Percentiles rank a stretch among this genome's conserved stretches.
Conservation (phyloP, 2,888 invertebrate species). For the Chouioia cunea region DNA sequence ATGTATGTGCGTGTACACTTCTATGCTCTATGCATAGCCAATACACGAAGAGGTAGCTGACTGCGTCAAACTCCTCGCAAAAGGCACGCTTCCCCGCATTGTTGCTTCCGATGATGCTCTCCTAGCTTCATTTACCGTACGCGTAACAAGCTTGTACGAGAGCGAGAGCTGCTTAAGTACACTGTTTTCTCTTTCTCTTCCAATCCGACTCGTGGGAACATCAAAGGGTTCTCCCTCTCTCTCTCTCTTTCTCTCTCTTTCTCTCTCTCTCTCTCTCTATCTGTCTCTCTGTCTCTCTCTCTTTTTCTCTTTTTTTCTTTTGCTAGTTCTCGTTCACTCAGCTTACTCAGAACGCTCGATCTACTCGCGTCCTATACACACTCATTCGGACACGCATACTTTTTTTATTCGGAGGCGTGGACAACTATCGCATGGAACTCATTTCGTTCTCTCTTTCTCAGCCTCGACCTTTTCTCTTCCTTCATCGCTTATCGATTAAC, state of each 20-base stretch:
- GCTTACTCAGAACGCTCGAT: background rate
- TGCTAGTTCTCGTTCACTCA: constrained; percentile 2
- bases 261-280: too few species aligned
- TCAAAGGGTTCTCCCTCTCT: constrained; percentile 48
- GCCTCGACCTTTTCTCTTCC: background rate
- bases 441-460: constrained; percentile 1
- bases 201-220: constrained; percentile 41
- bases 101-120: background rate
- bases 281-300: constrained; percentile 25
- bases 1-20: constrained; percentile 4
- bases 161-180: constrained; percentile 14
- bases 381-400: background rate
- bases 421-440: constrained; percentile 20
- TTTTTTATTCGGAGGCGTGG: constrained; percentile 26
- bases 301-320: constrained; percentile 27
- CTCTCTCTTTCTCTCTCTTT: constrained; percentile 33
- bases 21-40: background rate
- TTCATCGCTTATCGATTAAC: too few species aligned
- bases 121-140: background rate
- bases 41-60: constrained; percentile 1
- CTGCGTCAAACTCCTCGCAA: too few species aligned
- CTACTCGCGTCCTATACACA: too few species aligned
- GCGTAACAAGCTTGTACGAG: constrained; percentile 3
- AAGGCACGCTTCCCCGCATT: too few species aligned
- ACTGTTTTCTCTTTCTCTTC: constrained; percentile 42